Base-by-base conservation (phyloP, 1,140 invertebrate genomes). In the Gryllus bimaculatus region DNA sequence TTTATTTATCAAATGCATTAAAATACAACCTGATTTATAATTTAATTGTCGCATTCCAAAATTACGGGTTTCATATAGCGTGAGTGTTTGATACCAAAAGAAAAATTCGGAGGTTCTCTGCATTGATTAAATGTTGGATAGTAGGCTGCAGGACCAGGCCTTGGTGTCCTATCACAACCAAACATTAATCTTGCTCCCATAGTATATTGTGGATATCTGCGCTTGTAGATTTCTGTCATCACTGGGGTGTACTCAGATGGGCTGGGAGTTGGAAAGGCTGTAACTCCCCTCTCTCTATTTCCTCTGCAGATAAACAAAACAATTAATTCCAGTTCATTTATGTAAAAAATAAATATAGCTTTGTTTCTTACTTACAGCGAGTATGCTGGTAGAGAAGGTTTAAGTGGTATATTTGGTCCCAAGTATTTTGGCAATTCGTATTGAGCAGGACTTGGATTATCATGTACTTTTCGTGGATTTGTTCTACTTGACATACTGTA, bases 401-500 rank as follows among this genome's bases (percentile, higher is more conserved):
- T 66, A 10, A 66, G 10, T 1, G 54, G 54, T 18, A 18, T 66
- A 13, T 18, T 18, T 66, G 54, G 54, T 10, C 54, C 54, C 10
- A 66, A 13, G 54, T 66, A 66, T 10, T 66, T 10, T 18, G 54
- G 54, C 2, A 66, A 7, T 18, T 10, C 18, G 7, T 66, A 66
- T 10, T 10, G 10, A 1, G 54, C 54, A 66, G 54, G 54, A 66
- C 54, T 66, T 18, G 54, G 54, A 13, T 10, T 13, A 13, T 66
- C 54, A 10, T 13, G 10, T 13, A 10, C 18, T 18, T 66, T 66
- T 18, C 54, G 54, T 18, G 54, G 54, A n/a, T 85, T 84, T 13
- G 86, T 86, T 8, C 89, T 85, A 7, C 85, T 84, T 10, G 87
- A 87, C 84, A 91, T 88, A 0, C 88, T 88, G 82, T 89, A 90